Conservation (phyloP, 1,140 invertebrate species). For the Andricus grossulariae region DNA sequence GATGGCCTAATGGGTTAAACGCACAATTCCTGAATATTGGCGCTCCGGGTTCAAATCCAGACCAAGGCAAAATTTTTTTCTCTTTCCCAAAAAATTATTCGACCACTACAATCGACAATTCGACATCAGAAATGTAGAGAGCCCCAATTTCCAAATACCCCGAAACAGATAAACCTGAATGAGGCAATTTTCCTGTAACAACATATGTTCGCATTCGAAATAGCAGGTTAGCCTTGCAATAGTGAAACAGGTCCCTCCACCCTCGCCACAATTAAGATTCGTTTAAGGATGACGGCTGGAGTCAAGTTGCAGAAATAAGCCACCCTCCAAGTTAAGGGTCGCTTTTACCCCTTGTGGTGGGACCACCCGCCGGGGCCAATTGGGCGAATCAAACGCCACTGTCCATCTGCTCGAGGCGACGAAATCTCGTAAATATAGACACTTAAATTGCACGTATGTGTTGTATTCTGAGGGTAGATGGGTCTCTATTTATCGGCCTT, state of each 20-base stretch:
- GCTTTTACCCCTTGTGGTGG: background rate
- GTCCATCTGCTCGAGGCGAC: constrained; percentile 48
- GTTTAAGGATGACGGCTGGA: constrained; percentile 9
- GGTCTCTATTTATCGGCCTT: constrained; percentile 20
- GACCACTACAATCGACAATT: no score
- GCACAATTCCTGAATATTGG: no score
- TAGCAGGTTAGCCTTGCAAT: background rate
- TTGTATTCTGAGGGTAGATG: constrained; percentile 21
- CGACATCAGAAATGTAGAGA: no score
- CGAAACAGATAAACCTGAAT: background rate
- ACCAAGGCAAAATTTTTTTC: no score
- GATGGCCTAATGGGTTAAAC: no score
- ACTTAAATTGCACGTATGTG: constrained; percentile 19
- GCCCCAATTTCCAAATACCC: no score
- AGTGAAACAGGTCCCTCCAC: constrained; percentile 14
- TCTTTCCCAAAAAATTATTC: no score
- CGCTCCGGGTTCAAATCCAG: no score
- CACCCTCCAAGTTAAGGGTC: constrained; percentile 36
- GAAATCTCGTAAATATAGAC: constrained; percentile 41
- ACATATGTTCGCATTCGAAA: constrained; percentile 1
- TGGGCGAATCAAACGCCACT: constrained; percentile 51
- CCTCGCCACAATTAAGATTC: background rate
- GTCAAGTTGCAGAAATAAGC: constrained; percentile 14
- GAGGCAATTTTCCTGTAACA: background rate
- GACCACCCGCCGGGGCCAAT: constrained; percentile 50